A percentile compares a stretch with the other conserved stretches of the same genome.
phyloP scores from a whole-genome alignment of 2,888 invertebrate genomes.

The Tachina grossa region DNA sequence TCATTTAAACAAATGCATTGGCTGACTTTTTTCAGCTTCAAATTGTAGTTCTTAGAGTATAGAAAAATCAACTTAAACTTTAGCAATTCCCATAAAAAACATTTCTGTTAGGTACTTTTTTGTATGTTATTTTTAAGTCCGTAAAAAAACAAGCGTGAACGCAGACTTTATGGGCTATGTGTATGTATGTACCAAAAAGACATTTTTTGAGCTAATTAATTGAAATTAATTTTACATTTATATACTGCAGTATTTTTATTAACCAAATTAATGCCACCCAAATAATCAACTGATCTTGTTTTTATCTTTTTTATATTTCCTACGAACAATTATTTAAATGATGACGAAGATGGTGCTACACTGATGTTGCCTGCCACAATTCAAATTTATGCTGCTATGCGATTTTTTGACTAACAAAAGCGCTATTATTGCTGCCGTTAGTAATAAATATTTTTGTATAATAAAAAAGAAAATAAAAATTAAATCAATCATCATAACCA shows the following conservation, averaged over 20 bases:
- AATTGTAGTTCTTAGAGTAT: too few relatives aligned
- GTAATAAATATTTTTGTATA: slow-evolving; percentile 5
- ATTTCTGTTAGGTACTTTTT: too few relatives aligned
- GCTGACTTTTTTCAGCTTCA: too few relatives aligned
- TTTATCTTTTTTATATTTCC: slow-evolving; percentile 16
- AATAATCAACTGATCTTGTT: slow-evolving; percentile 15
- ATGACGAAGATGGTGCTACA: slow-evolving; percentile 9
- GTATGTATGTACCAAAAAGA: too few relatives aligned
- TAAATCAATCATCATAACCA: slow-evolving; percentile 19
- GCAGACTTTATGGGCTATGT: too few relatives aligned
- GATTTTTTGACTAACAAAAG: slow-evolving; percentile 1
- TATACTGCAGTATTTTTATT: not conserved
- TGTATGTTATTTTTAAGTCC: too few relatives aligned
- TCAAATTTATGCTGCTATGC: slow-evolving; percentile 6
- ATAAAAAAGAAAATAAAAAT: slow-evolving; percentile 13
- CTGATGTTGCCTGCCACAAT: slow-evolving; percentile 19
- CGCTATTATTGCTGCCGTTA: not conserved
- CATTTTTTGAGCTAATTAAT: too few relatives aligned
- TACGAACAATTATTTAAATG: slow-evolving; percentile 2
- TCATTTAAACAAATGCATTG: too few relatives aligned
- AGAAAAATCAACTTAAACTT: too few relatives aligned
- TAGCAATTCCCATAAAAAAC: too few relatives aligned
- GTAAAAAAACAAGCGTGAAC: too few relatives aligned
- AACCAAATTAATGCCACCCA: slow-evolving; percentile 27
- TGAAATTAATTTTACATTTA: too few relatives aligned